These are phyloP conservation scores for Luehdorfia chinensis DNA, from an alignment of 1,140 invertebrate species.

Conservation along the genomic window DNA sequence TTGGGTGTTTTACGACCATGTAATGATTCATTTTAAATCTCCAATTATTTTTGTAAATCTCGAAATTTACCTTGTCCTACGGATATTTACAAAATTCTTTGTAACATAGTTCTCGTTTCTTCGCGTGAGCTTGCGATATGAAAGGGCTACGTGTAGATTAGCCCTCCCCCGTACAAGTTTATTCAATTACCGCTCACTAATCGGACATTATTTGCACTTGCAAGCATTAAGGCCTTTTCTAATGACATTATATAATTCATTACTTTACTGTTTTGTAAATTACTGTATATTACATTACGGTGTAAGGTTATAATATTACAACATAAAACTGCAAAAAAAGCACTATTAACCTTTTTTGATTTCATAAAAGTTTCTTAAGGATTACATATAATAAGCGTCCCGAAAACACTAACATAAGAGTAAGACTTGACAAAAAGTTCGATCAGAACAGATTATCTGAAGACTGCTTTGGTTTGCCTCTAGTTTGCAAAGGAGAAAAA, in stretches of 20 bases:
- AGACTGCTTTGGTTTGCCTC: no score
- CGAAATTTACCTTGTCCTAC: no score
- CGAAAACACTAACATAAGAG: background rate
- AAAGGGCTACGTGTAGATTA: slow-evolving; percentile 9
- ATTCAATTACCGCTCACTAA: slow-evolving; percentile 12
- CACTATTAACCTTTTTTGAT: background rate
- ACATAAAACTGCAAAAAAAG: background rate
- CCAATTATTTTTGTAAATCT: no score
- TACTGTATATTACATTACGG: background rate
- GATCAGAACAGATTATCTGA: no score
- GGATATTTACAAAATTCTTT: no score
- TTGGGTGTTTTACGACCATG: no score
- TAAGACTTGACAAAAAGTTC: no score
- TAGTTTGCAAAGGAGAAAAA: no score
- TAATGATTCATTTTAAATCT: no score
- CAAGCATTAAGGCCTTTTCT: background rate
- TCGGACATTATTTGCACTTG: slow-evolving; percentile 14
- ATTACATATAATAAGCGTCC: background rate
- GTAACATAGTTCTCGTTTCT: no score
- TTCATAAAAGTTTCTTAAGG: background rate
- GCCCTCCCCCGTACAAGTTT: slow-evolving; percentile 9
- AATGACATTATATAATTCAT: no score
- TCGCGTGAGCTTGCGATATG: slow-evolving; percentile 8
- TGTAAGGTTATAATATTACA: background rate
- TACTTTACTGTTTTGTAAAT: no score